phyloP scores from a whole-genome alignment of 2,888 invertebrate genomes.

The Macaria liturata region DNA sequence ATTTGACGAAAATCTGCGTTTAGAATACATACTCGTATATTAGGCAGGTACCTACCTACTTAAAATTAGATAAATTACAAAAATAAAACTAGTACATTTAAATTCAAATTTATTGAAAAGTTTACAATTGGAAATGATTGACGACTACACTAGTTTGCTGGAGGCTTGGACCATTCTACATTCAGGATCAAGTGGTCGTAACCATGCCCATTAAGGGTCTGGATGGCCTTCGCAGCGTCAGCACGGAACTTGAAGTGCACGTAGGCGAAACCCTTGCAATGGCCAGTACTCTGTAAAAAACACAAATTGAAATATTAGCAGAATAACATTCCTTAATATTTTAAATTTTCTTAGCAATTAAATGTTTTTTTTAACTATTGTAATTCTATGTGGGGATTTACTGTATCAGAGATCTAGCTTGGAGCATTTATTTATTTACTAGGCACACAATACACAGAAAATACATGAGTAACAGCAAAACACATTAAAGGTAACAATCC shows the following conservation, averaged over 20 bases:
- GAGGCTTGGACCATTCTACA: conserved; percentile 99
- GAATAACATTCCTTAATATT: background rate
- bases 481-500: no score
- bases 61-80: no score
- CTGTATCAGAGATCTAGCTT: no score
- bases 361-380: background rate
- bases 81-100: no score
- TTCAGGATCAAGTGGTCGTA: conserved; percentile 98
- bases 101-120: conserved; percentile 38
- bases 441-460: no score
- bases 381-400: no score
- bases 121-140: conserved; percentile 45
- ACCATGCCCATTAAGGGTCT: conserved; percentile 94
- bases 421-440: no score
- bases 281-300: conserved; percentile 85
- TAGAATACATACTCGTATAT: no score
- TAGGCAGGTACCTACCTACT: no score
- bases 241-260: conserved; percentile 96
- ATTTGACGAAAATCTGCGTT: no score
- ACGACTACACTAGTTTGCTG: conserved; percentile 62
- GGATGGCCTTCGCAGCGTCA: conserved; percentile 96
- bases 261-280: conserved; percentile 99
- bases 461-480: no score
- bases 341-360: background rate
- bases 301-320: background rate